Conservation (phyloP, 2,113 vertebrate species). For the Rhabdornis inornatus region DNA sequence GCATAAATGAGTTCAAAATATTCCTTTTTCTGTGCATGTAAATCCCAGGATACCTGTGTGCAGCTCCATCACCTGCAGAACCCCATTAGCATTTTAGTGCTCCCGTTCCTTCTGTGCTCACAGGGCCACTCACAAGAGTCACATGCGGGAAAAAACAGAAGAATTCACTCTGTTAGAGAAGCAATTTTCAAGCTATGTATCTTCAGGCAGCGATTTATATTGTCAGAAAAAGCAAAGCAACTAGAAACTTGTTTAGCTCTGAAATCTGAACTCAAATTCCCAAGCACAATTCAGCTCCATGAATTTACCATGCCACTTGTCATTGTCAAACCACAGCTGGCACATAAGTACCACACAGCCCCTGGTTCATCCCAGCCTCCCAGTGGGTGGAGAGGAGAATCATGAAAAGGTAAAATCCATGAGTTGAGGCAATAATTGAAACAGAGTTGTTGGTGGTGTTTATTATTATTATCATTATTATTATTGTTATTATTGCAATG, state of each 20-base stretch:
- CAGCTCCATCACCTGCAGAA: neutral
- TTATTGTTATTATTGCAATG: neutral
- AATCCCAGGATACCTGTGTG: neutral
- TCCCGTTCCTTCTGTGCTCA: neutral
- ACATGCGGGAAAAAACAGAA: neutral
- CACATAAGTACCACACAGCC: neutral
- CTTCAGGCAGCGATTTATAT: neutral
- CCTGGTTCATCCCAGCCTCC: neutral
- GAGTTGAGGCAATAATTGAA: neutral
- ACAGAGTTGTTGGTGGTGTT: neutral
- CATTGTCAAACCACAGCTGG: neutral
- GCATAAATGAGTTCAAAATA: neutral
- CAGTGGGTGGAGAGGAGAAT: neutral
- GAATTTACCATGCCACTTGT: neutral
- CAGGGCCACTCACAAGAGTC: neutral
- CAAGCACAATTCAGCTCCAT: neutral
- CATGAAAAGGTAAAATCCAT: neutral
- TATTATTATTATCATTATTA: neutral
- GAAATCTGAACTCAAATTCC: neutral
- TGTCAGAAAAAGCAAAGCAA: neutral
- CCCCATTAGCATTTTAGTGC: neutral
- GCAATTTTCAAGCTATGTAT: neutral
- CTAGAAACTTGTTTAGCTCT: neutral
- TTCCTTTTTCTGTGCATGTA: neutral
- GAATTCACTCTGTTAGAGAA: neutral